Evolutionary conservation across 2,797 vertebrate species (phyloP).

Genomic region (Siniperca undulata): DNA sequence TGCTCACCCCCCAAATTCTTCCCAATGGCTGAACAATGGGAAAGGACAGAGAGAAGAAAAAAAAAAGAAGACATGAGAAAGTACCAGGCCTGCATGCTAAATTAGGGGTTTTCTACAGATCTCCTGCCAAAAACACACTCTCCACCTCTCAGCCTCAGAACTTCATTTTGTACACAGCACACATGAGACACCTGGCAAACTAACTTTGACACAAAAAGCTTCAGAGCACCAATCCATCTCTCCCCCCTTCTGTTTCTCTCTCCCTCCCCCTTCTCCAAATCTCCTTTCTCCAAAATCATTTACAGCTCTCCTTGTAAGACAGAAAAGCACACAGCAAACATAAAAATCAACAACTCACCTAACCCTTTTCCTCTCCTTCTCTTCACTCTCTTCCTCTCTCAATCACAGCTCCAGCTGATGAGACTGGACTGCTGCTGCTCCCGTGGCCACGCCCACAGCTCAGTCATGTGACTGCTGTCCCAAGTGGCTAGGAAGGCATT

Average conservation of each 20-base stretch:
- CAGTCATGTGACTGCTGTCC: conserved; percentile 79
- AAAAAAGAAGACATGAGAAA: conserved; percentile 9
- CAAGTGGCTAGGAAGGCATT: conserved; percentile 70
- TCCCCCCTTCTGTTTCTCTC: background rate
- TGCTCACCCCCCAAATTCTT: conserved; percentile 70
- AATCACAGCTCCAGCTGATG: conserved; percentile 85
- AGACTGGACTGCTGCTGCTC: conserved; percentile 65
- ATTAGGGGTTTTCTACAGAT: conserved; percentile 24
- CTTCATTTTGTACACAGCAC: conserved; percentile 17
- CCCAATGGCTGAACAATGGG: conserved; percentile 70
- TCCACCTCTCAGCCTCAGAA: conserved; percentile 28
- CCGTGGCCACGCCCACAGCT: conserved; percentile 74
- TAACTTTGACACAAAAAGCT: conserved; percentile 57
- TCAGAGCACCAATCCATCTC: conserved; percentile 27
- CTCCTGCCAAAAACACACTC: conserved; percentile 44
- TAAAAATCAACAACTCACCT: conserved; percentile 81
- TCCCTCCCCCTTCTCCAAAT: background rate
- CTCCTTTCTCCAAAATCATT: background rate
- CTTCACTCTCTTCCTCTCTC: conserved; percentile 73
- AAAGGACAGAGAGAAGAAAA: background rate
- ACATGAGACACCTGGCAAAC: conserved; percentile 70
- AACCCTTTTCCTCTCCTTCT: conserved; percentile 74
- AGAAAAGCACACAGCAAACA: conserved; percentile 56
- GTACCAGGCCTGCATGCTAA: conserved; percentile 15
- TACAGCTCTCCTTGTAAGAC: conserved; percentile 16